Conservation (phyloP, 2,113 vertebrate genomes). For the Callorhinus ursinus region DNA sequence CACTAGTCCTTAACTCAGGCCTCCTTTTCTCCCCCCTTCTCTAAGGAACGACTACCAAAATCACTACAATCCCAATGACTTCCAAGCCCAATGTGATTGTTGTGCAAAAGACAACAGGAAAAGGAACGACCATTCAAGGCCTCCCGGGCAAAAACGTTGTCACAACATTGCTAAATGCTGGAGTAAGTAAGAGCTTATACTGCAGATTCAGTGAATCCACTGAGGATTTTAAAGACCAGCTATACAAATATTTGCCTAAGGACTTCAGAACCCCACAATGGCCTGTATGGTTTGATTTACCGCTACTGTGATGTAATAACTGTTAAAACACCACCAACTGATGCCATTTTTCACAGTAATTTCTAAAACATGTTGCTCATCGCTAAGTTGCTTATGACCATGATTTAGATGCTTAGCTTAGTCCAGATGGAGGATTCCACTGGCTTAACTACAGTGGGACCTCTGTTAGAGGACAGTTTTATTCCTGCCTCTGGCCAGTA, state of each 20-base stretch:
- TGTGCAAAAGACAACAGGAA: slow-evolving; percentile 98
- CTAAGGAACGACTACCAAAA: slow-evolving; percentile 98
- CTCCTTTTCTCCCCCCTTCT: slow-evolving; percentile 74
- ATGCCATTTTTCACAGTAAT: slow-evolving; percentile 61
- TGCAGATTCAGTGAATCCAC: slow-evolving; percentile 18
- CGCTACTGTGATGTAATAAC: slow-evolving; percentile 30
- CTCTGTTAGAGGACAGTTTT: slow-evolving; percentile 32
- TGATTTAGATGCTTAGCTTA: slow-evolving; percentile 46
- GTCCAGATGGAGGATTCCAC: not conserved
- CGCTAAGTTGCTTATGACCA: not conserved
- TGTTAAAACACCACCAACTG: slow-evolving; percentile 7
- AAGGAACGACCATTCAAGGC: slow-evolving; percentile 97
- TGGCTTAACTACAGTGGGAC: not conserved
- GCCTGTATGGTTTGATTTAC: slow-evolving; percentile 47
- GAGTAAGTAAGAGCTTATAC: slow-evolving; percentile 88
- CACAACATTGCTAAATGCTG: slow-evolving; percentile 96
- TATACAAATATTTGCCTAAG: slow-evolving; percentile 60
- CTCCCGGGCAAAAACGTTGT: slow-evolving; percentile 98
- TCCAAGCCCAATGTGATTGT: slow-evolving; percentile 99
- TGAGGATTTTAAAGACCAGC: slow-evolving; percentile 54
- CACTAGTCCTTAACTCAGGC: slow-evolving; percentile 58
- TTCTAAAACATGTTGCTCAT: slow-evolving; percentile 51
- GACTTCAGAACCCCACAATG: slow-evolving; percentile 36
- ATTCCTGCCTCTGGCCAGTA: slow-evolving; percentile 1
- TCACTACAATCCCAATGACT: slow-evolving; percentile 99